phyloP scores from a whole-genome alignment of 2,888 invertebrate genomes.

The Conus canariensis region DNA sequence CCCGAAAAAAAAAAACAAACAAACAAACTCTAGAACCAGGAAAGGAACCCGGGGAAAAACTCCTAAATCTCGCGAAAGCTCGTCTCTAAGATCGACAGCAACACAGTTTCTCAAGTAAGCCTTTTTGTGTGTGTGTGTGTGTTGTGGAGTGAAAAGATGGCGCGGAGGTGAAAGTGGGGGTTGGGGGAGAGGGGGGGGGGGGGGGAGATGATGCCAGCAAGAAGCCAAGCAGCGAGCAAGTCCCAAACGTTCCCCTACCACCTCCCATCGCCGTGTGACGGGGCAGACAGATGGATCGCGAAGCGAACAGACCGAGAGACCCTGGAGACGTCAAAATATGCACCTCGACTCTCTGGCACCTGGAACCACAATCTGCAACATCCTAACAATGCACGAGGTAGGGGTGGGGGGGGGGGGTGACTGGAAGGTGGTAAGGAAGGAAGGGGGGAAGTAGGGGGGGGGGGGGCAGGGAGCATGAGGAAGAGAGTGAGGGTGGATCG shows the following conservation, averaged over 20 bases:
- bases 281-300: slow-evolving; percentile 12
- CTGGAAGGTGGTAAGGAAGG: too few relatives aligned
- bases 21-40: too few relatives aligned
- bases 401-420: not conserved
- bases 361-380: slow-evolving; percentile 29
- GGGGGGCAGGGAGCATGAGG: not conserved
- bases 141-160: too few relatives aligned
- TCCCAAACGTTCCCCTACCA: not conserved
- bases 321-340: not conserved
- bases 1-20: too few relatives aligned
- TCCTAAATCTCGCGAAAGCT: not conserved
- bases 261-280: not conserved
- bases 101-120: not conserved
- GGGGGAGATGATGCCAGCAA: too few relatives aligned
- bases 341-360: not conserved
- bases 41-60: not conserved
- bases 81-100: not conserved
- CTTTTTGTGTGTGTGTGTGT: too few relatives aligned
- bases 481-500: too few relatives aligned
- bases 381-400: not conserved
- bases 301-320: not conserved
- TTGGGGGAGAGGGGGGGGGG: too few relatives aligned
- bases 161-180: too few relatives aligned
- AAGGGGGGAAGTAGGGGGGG: not conserved
- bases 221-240: not conserved